Percentiles rank a stretch among this genome's conserved stretches.
These are phyloP conservation scores for Perca flavescens DNA, from an alignment of 2,113 vertebrate genomes.

Conservation along the genomic window DNA sequence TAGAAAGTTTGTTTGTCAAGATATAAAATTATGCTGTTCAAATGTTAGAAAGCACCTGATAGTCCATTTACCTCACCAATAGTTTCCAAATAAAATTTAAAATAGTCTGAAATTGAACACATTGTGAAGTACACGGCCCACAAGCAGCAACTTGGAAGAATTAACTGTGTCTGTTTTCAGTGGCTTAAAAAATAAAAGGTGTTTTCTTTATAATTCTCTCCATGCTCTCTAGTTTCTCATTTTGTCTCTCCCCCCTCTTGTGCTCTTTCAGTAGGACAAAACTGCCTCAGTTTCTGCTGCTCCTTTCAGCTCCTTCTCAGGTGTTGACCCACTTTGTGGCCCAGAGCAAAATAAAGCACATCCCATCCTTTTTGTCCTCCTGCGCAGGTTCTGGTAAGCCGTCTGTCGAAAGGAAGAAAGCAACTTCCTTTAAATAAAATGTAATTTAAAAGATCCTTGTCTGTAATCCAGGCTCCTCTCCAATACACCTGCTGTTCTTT, in stretches of 20 bases:
- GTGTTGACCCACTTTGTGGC: conserved; percentile 61
- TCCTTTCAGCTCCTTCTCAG: conserved; percentile 67
- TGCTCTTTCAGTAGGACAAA: conserved; percentile 44
- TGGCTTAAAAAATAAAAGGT: not conserved
- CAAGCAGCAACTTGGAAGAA: not conserved
- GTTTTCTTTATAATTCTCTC: not conserved
- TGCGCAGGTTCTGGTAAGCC: not conserved
- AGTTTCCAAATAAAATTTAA: not conserved
- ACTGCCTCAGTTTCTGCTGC: conserved; percentile 34
- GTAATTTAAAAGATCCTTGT: conserved; percentile 6
- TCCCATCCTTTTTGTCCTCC: conserved; percentile 21
- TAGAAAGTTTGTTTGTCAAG: conserved; percentile 2
- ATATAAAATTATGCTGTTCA: conserved; percentile 18
- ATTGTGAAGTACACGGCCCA: not conserved
- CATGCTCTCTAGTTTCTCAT: not conserved
- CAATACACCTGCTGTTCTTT: conserved; percentile 44
- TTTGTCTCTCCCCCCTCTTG: not conserved
- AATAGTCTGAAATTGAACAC: not conserved
- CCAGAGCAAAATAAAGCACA: conserved; percentile 32
- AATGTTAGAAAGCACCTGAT: not conserved
- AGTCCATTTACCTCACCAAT: not conserved
- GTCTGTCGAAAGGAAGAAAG: not conserved
- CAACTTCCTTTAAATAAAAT: not conserved
- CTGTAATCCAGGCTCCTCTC: conserved; percentile 29
- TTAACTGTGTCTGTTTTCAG: not conserved